A percentile compares a stretch with the other conserved stretches of the same genome.
These are phyloP conservation scores for Archegozetes longisetosus DNA, from an alignment of 1,140 invertebrate species.

Conservation along the genomic window DNA sequence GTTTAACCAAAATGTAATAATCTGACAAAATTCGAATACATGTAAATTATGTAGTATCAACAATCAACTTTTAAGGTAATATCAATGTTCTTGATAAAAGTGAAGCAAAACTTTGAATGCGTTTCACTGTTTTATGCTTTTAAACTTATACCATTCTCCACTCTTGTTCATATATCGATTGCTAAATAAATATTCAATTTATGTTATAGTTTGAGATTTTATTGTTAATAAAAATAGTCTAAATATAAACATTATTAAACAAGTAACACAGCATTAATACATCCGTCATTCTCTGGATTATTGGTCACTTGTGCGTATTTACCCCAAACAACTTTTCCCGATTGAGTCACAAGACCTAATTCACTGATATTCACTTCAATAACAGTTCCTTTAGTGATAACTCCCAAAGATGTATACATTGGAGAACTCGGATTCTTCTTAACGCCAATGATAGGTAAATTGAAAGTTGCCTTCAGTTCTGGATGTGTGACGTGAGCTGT, in stretches of 20 bases:
- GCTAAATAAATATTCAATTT: too few species aligned
- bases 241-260: slow-evolving; percentile 54
- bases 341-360: slow-evolving; percentile 93
- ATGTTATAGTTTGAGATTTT: too few species aligned
- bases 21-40: too few species aligned
- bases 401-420: slow-evolving; percentile 91
- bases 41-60: too few species aligned
- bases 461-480: slow-evolving; percentile 97
- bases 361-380: slow-evolving; percentile 98
- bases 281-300: slow-evolving; percentile 99
- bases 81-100: too few species aligned
- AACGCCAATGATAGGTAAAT: slow-evolving; percentile 92
- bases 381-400: slow-evolving; percentile 96
- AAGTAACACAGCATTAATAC: slow-evolving; percentile 94
- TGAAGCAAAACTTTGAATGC: too few species aligned
- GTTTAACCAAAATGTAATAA: too few species aligned
- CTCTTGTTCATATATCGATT: too few species aligned
- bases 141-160: too few species aligned
- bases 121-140: too few species aligned
- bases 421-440: slow-evolving; percentile 97
- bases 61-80: too few species aligned
- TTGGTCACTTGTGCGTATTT: slow-evolving; percentile 99
- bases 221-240: too few species aligned
- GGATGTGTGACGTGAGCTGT: slow-evolving; percentile 98
- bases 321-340: slow-evolving; percentile 99